Conservation (phyloP, 1,140 invertebrate species). For the Chrysopa pallens region DNA sequence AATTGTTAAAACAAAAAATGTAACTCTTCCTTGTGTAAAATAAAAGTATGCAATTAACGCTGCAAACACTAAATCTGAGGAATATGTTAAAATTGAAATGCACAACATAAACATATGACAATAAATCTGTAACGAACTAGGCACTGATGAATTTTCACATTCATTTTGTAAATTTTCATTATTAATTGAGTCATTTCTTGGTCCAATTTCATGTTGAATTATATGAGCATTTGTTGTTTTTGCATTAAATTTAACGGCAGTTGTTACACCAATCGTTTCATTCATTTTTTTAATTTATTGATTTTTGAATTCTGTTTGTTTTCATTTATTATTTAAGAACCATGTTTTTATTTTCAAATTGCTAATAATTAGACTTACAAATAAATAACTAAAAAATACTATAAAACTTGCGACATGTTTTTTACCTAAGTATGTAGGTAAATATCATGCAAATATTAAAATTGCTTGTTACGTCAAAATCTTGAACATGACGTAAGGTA, state of each 20-base stretch:
- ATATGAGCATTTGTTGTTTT: neutral
- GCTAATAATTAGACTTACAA: too few species aligned
- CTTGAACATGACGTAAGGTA: too few species aligned
- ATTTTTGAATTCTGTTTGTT: too few species aligned
- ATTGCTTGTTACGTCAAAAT: too few species aligned
- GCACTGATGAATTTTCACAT: constrained; percentile 12
- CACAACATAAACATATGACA: constrained; percentile 19
- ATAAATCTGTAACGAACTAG: constrained; percentile 14
- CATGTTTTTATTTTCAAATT: too few species aligned
- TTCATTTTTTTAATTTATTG: neutral
- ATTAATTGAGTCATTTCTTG: too few species aligned
- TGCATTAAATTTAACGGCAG: neutral
- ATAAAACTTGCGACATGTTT: too few species aligned
- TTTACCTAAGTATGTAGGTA: too few species aligned
- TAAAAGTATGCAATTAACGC: constrained; percentile 25
- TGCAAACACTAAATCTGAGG: constrained; percentile 22
- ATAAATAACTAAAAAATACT: too few species aligned
- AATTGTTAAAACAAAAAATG: constrained; percentile 25
- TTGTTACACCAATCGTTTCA: neutral
- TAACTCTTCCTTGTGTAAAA: constrained; percentile 16
- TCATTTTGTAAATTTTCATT: constrained; percentile 3
- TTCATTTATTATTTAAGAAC: too few species aligned
- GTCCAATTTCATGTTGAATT: too few species aligned
- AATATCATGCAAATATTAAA: too few species aligned
- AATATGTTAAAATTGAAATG: constrained; percentile 23